Conservation (phyloP, 2,888 invertebrate genomes). For the Chymomyza procnemis region DNA sequence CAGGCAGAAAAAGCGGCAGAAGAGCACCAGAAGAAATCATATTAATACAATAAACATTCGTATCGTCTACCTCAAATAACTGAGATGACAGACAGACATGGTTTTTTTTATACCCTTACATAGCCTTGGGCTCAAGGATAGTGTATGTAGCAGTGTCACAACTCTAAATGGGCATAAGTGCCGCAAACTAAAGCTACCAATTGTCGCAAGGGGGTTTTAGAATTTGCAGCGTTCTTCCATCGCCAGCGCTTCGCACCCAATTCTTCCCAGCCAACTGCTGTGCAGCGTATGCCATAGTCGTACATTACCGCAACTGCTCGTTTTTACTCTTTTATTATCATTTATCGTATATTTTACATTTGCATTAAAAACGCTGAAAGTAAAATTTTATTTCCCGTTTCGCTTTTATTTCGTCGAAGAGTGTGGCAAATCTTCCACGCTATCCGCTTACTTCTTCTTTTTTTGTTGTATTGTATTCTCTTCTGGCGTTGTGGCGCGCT, state of each 20-base stretch:
- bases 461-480: neutral
- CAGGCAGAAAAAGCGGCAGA: neutral
- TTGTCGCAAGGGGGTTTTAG: too few species aligned
- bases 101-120: conserved; percentile 8
- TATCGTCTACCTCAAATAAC: conserved; percentile 60
- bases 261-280: too few species aligned
- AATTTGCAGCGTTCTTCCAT: too few species aligned
- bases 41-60: neutral
- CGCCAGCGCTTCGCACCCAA: too few species aligned
- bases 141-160: too few species aligned
- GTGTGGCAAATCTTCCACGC: neutral
- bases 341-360: conserved; percentile 53
- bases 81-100: conserved; percentile 70
- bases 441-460: conserved; percentile 29
- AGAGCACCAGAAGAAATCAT: neutral
- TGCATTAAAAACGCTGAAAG: conserved; percentile 71
- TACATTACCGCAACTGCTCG: conserved; percentile 34
- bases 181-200: too few species aligned
- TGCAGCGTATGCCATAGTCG: too few species aligned
- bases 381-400: conserved; percentile 71
- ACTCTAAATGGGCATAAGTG: too few species aligned
- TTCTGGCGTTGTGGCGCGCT: too few species aligned
- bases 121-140: too few species aligned
- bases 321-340: conserved; percentile 43
- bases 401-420: conserved; percentile 40